Base-by-base conservation (phyloP, 92 coral and sea anemone species). In the Zoanthus sociatus region DNA sequence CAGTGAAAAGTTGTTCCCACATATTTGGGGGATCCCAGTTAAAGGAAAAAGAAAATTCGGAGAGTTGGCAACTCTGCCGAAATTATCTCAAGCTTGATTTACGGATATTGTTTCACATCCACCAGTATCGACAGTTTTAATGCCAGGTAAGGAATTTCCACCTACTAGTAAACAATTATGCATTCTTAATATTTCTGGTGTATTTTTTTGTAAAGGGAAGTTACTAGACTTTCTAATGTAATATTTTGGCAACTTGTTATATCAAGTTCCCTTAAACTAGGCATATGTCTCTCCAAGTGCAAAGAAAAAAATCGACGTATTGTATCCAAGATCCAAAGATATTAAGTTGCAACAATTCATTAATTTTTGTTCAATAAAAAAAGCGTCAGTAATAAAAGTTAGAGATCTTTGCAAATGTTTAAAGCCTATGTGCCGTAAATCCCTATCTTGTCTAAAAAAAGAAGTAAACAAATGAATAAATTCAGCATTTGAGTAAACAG, bases 221-320 rank as follows among this genome's bases (percentile, higher is more conserved):
- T 88, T 79, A 79, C 74, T 71, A 79, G 47, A 88, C 90, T 81
- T 55, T 87, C 90, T 88, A 45, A 17, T 42, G 79, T 60, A 79
- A 81, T 88, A 79, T 88, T 88, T 81, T 88, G 90, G 69, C 87
- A 88, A 88, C 87, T 48, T 88, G 87, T 88, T 71, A 81, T 88
- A 82, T 88, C 87, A 79, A 56, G 90, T 77, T 77, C 83, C 71
- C 79, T 47, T 67, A 45, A 37, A 42, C 48, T 44, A 15, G 77
- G 53, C 53, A 72, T 44, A 15, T 67, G 61, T 79, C 66, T 79
- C 60, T 55, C 48, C 45, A 88, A 88, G n/a, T 88, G 73, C 4
- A 88, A 32, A 81, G 73, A 88, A 88, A 82, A 37, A 88, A 48
- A 81, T 73, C 1, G 91, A 88, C 15, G 91, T 78, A 78, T 78